phyloP scores from a whole-genome alignment of 2,113 vertebrate species.

The Uropsilus gracilis region DNA sequence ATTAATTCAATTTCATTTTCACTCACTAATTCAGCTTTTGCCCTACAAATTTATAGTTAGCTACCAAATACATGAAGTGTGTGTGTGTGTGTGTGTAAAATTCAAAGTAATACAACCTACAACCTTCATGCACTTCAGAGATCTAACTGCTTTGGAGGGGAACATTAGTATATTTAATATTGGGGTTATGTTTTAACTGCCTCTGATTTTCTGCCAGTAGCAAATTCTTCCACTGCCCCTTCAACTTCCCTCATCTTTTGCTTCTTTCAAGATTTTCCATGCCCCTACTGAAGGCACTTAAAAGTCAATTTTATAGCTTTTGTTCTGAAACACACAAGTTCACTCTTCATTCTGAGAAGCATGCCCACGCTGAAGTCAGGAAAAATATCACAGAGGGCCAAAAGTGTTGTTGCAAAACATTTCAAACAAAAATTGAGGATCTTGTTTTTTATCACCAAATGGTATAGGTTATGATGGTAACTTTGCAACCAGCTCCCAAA shows the following conservation, averaged over 20 bases:
- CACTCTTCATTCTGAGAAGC: not conserved
- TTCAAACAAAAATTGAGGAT: not conserved
- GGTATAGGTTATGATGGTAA: not conserved
- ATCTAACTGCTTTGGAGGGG: not conserved
- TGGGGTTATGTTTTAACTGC: conserved; percentile 47
- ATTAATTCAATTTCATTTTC: not conserved
- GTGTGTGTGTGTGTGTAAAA: not conserved
- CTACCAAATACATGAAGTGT: not conserved
- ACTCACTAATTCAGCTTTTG: not conserved
- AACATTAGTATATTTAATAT: not conserved
- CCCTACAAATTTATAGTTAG: not conserved
- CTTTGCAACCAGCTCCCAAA: not conserved
- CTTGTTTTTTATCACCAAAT: not conserved
- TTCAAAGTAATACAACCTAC: not conserved
- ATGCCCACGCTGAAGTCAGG: not conserved
- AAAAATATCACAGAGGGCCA: not conserved
- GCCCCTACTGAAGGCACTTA: not conserved
- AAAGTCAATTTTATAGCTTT: conserved; percentile 50
- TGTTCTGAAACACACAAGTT: conserved; percentile 31
- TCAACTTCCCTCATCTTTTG: not conserved
- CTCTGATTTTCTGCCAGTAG: conserved; percentile 45
- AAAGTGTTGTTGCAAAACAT: not conserved
- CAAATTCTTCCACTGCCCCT: conserved; percentile 16
- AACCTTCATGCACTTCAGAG: not conserved
- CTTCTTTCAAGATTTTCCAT: conserved; percentile 49